Percentiles rank a stretch among this genome's conserved stretches.
These are phyloP conservation scores for Drosophila guanche DNA, from an alignment of 1,140 invertebrate species.

Conservation along the genomic window DNA sequence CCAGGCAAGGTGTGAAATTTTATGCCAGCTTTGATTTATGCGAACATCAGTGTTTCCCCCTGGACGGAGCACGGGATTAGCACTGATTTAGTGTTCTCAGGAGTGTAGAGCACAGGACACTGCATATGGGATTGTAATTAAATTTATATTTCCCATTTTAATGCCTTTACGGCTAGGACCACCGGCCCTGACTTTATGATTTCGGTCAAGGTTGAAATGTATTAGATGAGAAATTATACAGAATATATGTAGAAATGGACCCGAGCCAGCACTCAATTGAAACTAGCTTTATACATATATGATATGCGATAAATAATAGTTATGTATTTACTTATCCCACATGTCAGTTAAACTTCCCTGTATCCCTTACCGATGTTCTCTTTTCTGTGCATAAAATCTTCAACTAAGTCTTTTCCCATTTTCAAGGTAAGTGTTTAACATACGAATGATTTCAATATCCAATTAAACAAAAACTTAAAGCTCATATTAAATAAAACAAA, in stretches of 20 bases:
- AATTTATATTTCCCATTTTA: conserved; percentile 57
- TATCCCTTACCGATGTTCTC: too few relatives aligned
- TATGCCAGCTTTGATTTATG: conserved; percentile 76
- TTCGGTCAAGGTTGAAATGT: conserved; percentile 33
- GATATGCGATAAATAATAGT: too few relatives aligned
- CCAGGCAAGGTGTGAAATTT: conserved; percentile 79
- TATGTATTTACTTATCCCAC: too few relatives aligned
- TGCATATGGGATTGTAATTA: conserved; percentile 71
- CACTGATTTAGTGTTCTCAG: conserved; percentile 65
- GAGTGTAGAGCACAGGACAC: conserved; percentile 25
- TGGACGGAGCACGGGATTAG: conserved; percentile 60
- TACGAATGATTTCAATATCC: conserved; percentile 11
- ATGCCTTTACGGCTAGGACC: conserved; percentile 32
- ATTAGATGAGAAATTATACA: not conserved
- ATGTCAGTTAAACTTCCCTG: too few relatives aligned
- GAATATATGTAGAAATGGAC: too few relatives aligned
- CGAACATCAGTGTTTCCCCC: conserved; percentile 47
- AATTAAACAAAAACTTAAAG: conserved; percentile 3
- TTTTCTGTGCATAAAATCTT: too few relatives aligned
- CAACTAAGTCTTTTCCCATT: not conserved
- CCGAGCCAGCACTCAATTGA: too few relatives aligned
- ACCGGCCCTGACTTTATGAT: conserved; percentile 16
- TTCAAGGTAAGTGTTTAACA: not conserved
- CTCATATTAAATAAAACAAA: conserved; percentile 1
- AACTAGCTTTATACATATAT: too few relatives aligned